phyloP scores from a whole-genome alignment of 1,140 invertebrate genomes.

The Paralvinella palmiformis region DNA sequence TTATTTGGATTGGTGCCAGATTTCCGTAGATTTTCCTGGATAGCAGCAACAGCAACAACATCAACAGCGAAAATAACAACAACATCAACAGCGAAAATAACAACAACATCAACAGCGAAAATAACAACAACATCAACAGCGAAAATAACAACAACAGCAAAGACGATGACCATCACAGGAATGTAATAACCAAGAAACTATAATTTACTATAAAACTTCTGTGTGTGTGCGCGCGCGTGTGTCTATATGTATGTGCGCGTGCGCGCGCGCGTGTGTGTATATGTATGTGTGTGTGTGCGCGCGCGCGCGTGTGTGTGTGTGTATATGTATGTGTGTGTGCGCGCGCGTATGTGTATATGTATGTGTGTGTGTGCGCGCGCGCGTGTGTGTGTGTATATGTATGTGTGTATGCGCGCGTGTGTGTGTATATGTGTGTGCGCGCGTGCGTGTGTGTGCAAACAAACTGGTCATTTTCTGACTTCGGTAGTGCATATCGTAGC shows the following conservation, averaged over 20 bases:
- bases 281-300: not conserved
- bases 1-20: no score
- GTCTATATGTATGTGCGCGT: not conserved
- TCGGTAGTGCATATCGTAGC: no score
- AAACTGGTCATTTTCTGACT: no score
- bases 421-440: no score
- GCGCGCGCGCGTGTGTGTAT: not conserved
- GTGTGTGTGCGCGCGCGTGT: not conserved
- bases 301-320: not conserved
- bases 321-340: not conserved
- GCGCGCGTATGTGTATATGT: not conserved
- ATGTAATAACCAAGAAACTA: not conserved
- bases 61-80: not conserved
- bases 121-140: not conserved
- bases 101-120: not conserved
- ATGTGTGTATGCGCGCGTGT: no score
- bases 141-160: not conserved
- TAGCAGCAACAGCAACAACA: not conserved
- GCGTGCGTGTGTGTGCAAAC: no score
- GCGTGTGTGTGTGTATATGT: not conserved
- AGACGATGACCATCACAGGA: not conserved
- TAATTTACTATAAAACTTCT: not conserved
- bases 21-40: not conserved
- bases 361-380: not conserved
- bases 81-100: not conserved